Evolutionary conservation across 2,113 vertebrate species (phyloP).

Genomic region (Notothenia rossii): DNA sequence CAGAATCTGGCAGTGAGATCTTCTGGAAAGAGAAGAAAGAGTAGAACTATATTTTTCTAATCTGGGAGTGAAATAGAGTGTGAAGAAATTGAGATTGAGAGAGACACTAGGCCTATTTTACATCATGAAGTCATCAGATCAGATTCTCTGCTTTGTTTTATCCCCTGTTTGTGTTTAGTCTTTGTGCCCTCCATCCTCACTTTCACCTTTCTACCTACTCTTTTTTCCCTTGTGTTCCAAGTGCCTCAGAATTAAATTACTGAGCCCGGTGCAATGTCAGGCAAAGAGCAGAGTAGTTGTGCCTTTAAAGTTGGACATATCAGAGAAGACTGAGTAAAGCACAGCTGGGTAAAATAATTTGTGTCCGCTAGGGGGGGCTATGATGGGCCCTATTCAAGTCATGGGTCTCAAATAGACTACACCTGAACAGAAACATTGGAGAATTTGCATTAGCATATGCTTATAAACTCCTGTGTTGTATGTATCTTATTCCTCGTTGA

Average conservation of each 20-base stretch:
- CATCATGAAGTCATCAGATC: not conserved
- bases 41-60: not conserved
- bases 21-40: not conserved
- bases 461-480: too few species aligned
- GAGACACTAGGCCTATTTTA: not conserved
- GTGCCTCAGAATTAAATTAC: not conserved
- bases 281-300: not conserved
- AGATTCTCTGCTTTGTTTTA: not conserved
- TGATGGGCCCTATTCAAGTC: not conserved
- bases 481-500: not conserved
- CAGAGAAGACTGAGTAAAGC: not conserved
- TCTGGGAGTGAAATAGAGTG: not conserved
- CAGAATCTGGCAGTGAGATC: not conserved
- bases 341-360: not conserved
- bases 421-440: too few species aligned
- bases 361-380: conserved; percentile 63
- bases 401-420: not conserved
- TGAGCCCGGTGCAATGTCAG: not conserved
- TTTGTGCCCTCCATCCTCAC: not conserved
- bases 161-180: not conserved
- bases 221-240: not conserved
- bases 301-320: not conserved
- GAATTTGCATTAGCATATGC: not conserved
- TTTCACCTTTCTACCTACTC: not conserved
- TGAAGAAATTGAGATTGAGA: not conserved